phyloP scores from a whole-genome alignment of 1,140 invertebrate genomes.

The Apolygus lucorum region DNA sequence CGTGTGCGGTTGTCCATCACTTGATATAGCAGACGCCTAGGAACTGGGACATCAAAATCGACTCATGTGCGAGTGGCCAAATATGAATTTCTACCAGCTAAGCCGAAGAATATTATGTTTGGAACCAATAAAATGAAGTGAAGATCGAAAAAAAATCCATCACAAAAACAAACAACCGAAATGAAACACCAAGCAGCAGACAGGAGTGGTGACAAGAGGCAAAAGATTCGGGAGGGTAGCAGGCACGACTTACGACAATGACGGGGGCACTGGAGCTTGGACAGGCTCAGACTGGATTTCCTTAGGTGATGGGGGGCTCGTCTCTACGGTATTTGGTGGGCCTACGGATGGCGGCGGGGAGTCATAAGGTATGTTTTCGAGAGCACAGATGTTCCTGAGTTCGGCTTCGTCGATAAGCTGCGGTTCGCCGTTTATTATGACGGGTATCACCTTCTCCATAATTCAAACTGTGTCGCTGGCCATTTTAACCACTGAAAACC shows the following conservation, averaged over 20 bases:
- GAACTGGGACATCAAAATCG: too few species aligned
- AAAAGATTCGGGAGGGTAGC: not conserved
- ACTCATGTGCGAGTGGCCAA: too few species aligned
- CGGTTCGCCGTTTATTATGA: not conserved
- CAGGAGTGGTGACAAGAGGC: not conserved
- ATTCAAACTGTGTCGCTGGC: conserved; percentile 11
- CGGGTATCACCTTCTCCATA: not conserved
- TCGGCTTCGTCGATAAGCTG: not conserved
- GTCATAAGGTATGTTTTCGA: conserved; percentile 6
- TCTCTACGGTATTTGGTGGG: not conserved
- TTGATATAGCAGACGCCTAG: too few species aligned
- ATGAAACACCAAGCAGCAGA: too few species aligned
- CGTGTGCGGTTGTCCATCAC: too few species aligned
- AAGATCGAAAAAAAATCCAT: too few species aligned
- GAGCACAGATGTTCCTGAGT: conserved; percentile 7
- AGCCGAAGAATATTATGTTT: too few species aligned
- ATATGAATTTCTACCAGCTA: too few species aligned
- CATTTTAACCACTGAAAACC: conserved; percentile 6
- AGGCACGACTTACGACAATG: not conserved
- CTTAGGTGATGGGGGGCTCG: not conserved
- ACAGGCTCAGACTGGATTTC: not conserved
- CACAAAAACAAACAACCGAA: too few species aligned
- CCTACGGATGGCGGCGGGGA: not conserved
- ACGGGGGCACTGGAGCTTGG: not conserved
- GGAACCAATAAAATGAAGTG: too few species aligned